phyloP scores from a whole-genome alignment of 1,140 invertebrate species.

The Monomorium pharaonis region DNA sequence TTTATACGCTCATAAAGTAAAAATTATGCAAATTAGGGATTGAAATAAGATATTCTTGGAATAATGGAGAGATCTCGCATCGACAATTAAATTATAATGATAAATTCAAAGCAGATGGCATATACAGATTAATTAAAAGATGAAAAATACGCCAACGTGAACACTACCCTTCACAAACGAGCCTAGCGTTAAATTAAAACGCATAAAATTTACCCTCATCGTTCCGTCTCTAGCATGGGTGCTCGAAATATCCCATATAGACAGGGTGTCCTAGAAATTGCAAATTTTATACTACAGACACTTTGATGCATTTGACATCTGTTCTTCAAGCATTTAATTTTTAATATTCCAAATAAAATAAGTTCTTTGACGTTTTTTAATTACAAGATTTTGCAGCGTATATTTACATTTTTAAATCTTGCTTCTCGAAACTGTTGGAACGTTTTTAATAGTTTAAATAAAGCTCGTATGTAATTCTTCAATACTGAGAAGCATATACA shows the following conservation, averaged over 20 bases:
- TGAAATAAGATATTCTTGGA: conserved; percentile 17
- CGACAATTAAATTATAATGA: conserved; percentile 37
- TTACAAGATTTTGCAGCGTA: not conserved
- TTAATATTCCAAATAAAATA: not conserved
- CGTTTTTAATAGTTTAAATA: not conserved
- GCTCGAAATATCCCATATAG: not conserved
- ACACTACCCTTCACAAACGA: not conserved
- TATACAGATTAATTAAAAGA: conserved; percentile 34
- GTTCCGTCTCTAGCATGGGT: not conserved
- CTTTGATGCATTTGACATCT: not conserved
- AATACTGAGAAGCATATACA: not conserved
- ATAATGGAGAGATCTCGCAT: conserved; percentile 17
- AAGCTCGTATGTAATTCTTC: not conserved
- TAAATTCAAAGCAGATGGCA: conserved; percentile 16
- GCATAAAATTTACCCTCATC: conserved; percentile 40
- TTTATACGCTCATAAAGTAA: not conserved
- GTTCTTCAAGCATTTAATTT: not conserved
- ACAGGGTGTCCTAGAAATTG: conserved; percentile 9
- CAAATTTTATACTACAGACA: not conserved
- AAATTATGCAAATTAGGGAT: conserved; percentile 23
- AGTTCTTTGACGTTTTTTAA: not conserved
- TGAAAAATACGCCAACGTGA: conserved; percentile 35
- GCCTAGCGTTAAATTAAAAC: conserved; percentile 44
- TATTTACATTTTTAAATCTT: not conserved
- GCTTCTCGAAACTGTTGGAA: not conserved